Evolutionary conservation across 53 echinoderm and acorn worm species (phyloP), one percentile per base, ranked within the genome.

Genomic region (Patiria pectinifera): DNA sequence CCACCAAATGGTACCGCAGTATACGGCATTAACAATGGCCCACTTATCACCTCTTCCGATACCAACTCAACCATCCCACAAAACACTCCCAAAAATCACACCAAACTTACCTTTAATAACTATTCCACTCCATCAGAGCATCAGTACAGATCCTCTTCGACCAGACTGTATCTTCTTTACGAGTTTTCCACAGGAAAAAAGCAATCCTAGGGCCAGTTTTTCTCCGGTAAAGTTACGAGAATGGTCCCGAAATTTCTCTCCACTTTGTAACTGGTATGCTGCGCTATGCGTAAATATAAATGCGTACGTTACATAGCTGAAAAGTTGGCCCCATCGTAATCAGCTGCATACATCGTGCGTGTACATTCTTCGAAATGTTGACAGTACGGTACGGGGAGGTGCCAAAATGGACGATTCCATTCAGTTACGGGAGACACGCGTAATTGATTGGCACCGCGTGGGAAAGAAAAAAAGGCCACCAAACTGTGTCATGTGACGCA

Each of bases 341-440:
- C 75, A 75, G 71, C 87, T 75, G 48, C 43, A 18, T 26, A 25
- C 19, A 66, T 85, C 23, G 46, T 78, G 46, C 79, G 35, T 35
- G 47, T 63, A 66, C 87, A 87, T 87, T 87, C 87, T 87, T 87
- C 69, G 90, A 90, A 78, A 63, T 90, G 90, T 80, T 81, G 80
- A 90, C 81, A 80, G 90, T 81, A 90, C n/a, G n/a, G n/a, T n/a
- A 90, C 16, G 90, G 87, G 90, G 90, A 69, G 90, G 90, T 90
- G 90, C 90, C 66, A 81, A 81, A 63, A 18, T 90, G 90, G 90
- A 90, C 90, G 80, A 81, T 90, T 79, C 90, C 90, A 90, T 90
- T 90, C 59, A 63, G 81, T 81, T 15, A 90, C 80, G 90, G 90
- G 90, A 90, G 35, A 26, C 11, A 48, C 44, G 23, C 45, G 61